Base-by-base conservation (phyloP, 2,797 vertebrate species). In the Molothrus aeneus region DNA sequence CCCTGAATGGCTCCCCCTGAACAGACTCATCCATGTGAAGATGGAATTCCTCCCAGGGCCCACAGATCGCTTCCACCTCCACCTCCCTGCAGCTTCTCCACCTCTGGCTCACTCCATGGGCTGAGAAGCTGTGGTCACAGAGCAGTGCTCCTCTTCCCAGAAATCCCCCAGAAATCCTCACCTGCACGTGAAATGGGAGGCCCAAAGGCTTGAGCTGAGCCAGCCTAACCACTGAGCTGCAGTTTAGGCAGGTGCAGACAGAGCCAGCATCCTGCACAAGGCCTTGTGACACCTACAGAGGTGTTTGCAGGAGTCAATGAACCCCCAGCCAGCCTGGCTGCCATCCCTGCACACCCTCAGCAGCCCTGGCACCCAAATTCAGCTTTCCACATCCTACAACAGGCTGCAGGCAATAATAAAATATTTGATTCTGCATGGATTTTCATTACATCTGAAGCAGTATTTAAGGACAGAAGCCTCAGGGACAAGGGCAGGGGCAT, bases 41-140 rank as follows among this genome's bases (percentile, higher is more conserved):
- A 64, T 16, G 2, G 2, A 48, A 64, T 45, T 78, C 34, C 63
- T 34, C 26, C 43, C 54, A 71, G 54, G 80, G n/a, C 40, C 25
- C 79, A 43, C 32, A 20, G 22, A 40, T 9, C 40, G 36, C 60
- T 34, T 31, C 7, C 31, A 47, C 15, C 36, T 74, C 54, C 54
- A 68, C 1, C 36, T 36, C 1, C 36, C 9, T 36, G 32, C 26
- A 42, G 60, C 12, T 71, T 40, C 38, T 21, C 77, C 48, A 50
- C 8, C 20, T 32, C 34, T 28, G 19, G 6, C 26, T 88, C 29
- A 7, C 25, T 40, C 17, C 18, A 4, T 9, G 47, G 38, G 24
- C 7, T 48, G 25, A n/a, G 7, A 56, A 70, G 48, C 36, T 0
- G 0, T 6, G 20, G 22, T 20, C 54, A n/a, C 22, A 56, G 13